A percentile compares a stretch with the other conserved stretches of the same genome.
phyloP scores from a whole-genome alignment of 2,888 invertebrate species.

The Ophion ellenae region DNA sequence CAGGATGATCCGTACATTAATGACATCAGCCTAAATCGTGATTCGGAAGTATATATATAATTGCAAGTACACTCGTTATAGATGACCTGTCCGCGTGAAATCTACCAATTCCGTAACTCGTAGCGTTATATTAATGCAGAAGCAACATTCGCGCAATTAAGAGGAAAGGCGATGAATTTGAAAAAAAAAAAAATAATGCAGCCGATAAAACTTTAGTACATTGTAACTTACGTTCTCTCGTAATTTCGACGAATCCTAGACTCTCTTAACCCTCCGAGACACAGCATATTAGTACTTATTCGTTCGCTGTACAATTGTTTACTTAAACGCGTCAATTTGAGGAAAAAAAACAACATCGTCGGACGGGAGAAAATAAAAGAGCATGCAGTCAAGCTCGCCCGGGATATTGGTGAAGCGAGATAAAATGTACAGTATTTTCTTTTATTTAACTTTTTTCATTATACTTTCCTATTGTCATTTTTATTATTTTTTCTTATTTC shows the following conservation, averaged over 20 bases:
- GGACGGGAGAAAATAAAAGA: constrained; percentile 29
- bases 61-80: constrained; percentile 67
- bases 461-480: constrained; percentile 44
- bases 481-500: constrained; percentile 51
- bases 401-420: constrained; percentile 43
- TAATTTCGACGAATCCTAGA: constrained; percentile 34
- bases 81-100: constrained; percentile 65
- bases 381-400: constrained; percentile 29
- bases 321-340: constrained; percentile 40
- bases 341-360: constrained; percentile 43
- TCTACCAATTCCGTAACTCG: constrained; percentile 67
- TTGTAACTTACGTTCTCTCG: constrained; percentile 36
- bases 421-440: constrained; percentile 72
- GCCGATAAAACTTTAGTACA: constrained; percentile 27
- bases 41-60: constrained; percentile 35
- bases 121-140: constrained; percentile 53
- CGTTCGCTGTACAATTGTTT: constrained; percentile 49
- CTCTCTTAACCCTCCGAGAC: constrained; percentile 28
- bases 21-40: constrained; percentile 19
- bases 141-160: constrained; percentile 27
- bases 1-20: neutral
- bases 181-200: constrained; percentile 20
- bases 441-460: constrained; percentile 57
- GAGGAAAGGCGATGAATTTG: constrained; percentile 1
- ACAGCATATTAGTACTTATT: constrained; percentile 41